phyloP scores from a whole-genome alignment of 2,888 invertebrate species.

The Eilema griseolum region DNA sequence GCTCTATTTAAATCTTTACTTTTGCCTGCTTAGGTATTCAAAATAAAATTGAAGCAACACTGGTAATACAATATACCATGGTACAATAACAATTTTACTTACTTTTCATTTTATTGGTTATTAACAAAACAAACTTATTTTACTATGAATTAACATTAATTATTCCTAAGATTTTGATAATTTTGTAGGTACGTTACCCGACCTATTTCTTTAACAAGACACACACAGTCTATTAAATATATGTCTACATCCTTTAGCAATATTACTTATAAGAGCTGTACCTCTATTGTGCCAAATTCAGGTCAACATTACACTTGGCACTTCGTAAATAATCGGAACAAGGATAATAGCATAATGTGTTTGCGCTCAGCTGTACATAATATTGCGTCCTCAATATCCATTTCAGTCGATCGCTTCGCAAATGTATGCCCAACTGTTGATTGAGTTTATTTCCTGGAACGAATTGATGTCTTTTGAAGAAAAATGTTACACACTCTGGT shows the following conservation, averaged over 20 bases:
- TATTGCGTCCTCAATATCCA: slow-evolving; percentile 31
- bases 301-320: slow-evolving; percentile 32
- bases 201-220: not conserved
- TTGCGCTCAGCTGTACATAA: slow-evolving; percentile 24
- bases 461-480: not conserved
- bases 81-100: not conserved
- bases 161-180: not conserved
- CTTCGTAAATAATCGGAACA: slow-evolving; percentile 36
- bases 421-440: slow-evolving; percentile 19
- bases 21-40: too few relatives aligned
- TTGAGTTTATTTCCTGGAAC: slow-evolving; percentile 17
- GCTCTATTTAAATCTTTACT: too few relatives aligned
- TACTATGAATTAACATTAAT: not conserved
- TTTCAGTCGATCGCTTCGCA: slow-evolving; percentile 16
- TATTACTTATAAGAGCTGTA: not conserved
- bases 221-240: not conserved
- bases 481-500: not conserved
- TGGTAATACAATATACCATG: too few relatives aligned
- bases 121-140: too few relatives aligned
- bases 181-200: too few relatives aligned
- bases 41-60: too few relatives aligned
- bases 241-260: not conserved
- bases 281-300: slow-evolving; percentile 14
- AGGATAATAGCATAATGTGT: slow-evolving; percentile 38
- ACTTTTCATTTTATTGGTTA: not conserved